Base-by-base conservation (phyloP, 92 coral and sea anemone genomes). In the Epizoanthus ramosus region DNA sequence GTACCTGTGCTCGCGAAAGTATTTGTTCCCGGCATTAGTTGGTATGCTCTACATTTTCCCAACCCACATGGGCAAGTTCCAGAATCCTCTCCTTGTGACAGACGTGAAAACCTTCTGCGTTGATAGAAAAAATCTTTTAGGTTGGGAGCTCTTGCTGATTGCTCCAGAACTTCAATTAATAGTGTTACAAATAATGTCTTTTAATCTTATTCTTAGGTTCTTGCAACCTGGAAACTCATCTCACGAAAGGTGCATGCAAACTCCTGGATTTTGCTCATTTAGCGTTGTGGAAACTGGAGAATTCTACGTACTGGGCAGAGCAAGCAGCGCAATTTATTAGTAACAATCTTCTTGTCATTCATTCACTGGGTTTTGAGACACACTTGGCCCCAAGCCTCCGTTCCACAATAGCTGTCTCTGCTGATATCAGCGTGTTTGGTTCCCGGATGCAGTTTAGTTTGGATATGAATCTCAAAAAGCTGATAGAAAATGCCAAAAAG, bases 241-340 rank as follows among this genome's bases (percentile, higher is more conserved):
- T 92, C 72, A 88, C 93, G 56, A 92, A 88, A 73, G 97, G 97
- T 23, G 80, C 91, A 76, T 92, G 97, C 85, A 89, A 88, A 71
- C 69, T 89, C 7, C 83, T 92, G 25, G 97, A 92, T 60, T 19
- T 87, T 17, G 97, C 97, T 50, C 90, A 90, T 22, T 77, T 65
- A 18, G 93, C 92, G 6, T 77, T 92, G 28, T 85, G 85, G 87
- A 28, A 85, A 16, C 86, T 92, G 22, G 97, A 92, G 50, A 84
- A 86, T 24, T 68, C 87, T 33, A 84, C 93, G 2, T 92, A 90
- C 89, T 92, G 97, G 97, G 89, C 92, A 61, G 91, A 92, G 66
- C 92, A 72, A 39, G 97, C 97, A 12, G 84, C 91, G 8, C 84
- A 85, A 25, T 85, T 84, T 33, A 80, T 76, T 1, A 80, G 91